Base-by-base conservation (phyloP, 2,888 invertebrate species). In the Apodemia duryi region DNA sequence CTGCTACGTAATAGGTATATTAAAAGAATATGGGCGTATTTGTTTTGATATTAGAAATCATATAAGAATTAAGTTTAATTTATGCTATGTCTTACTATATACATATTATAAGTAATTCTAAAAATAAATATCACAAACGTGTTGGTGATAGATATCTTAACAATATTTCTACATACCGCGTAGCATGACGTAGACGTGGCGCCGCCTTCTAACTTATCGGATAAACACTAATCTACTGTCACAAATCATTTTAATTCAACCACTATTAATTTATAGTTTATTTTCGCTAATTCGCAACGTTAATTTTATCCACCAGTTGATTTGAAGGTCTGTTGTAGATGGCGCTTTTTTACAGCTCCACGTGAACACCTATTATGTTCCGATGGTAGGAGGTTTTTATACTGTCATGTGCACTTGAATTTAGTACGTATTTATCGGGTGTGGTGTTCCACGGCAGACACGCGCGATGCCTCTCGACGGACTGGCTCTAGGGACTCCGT, bases 401-500 rank as follows among this genome's bases (percentile, higher is more conserved):
- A 75, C 67, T 74, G 72, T 73, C 72, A 74, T 76, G 73, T 76
- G 77, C 77, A 76, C 75, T 69, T 65, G 46, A 61, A 70, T 72
- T 71, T 64, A 38, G 49, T 68, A 69, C 66, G 76, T 73, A 74
- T 69, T 72, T 70, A 67, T 63, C 41, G 72, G 71, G 67, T 63
- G 72, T 69, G 73, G 68, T 70, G 70, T 70, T 51, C n/a, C 66
- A 65, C 74, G 66, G 67, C 76, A 74, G 73, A 77, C 84, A 84
- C 86, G 83, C 84, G 79, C 81, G 81, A 74, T 74, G 74, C 75
- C 81, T 81, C 79, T 77, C 80, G 77, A 77, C 84, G 78, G 77
- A 83, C 83, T 85, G 81, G 77, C 84, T 84, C 82, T 87, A 85
- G 88, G 87, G 88, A 89, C 88, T 85, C 88, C 72, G 77, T 75